A percentile compares a stretch with the other conserved stretches of the same genome.
Evolutionary conservation across 2,113 vertebrate species (phyloP).

Genomic region (mouse (Mus musculus)): GRCm39 chr8:75938001-75938500

Average conservation of each 20-base stretch:
- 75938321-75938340: neutral
- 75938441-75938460: conserved; percentile 59
- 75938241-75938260: neutral
- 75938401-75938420: neutral
- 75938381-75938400: neutral
- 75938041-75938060: neutral
- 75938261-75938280: neutral
- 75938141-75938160: neutral
- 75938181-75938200: neutral
- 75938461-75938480: conserved; percentile 35
- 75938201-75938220: neutral
- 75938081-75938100: neutral
- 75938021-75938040: accelerated
- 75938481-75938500: neutral
- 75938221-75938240: neutral
- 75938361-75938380: neutral
- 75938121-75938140: neutral
- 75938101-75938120: neutral
- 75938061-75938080: neutral
- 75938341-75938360: neutral
- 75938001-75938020: neutral
- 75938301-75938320: neutral
- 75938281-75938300: conserved; percentile 24
- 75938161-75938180: neutral
- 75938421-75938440: neutral